These are phyloP conservation scores for Nysson spinosus DNA, from an alignment of 2,888 invertebrate species.

Conservation along the genomic window DNA sequence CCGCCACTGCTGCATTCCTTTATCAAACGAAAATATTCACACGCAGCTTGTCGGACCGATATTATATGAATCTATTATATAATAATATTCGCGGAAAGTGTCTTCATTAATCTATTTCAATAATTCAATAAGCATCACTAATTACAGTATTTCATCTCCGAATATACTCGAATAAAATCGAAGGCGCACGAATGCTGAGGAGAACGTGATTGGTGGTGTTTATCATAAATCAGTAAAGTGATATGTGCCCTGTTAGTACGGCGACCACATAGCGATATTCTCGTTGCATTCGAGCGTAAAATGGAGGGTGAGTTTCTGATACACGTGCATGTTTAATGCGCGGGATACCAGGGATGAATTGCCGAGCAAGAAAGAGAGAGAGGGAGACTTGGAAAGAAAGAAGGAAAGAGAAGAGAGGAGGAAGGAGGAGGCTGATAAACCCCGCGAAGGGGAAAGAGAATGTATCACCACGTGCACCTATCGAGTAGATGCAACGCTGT, in stretches of 20 bases:
- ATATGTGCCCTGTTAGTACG: constrained; percentile 40
- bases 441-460: constrained; percentile 17
- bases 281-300: constrained; percentile 23
- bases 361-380: neutral
- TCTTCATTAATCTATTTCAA: constrained; percentile 53
- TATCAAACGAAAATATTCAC: too few species aligned
- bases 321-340: constrained; percentile 31
- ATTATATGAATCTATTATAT: too few species aligned
- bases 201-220: constrained; percentile 53
- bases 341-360: constrained; percentile 2
- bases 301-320: constrained; percentile 38
- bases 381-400: neutral
- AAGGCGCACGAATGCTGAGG: constrained; percentile 7
- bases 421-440: constrained; percentile 2
- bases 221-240: constrained; percentile 56
- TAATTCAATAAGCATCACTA: constrained; percentile 46
- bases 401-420: constrained; percentile 3
- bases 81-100: constrained; percentile 13
- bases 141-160: constrained; percentile 48
- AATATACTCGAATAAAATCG: too few species aligned
- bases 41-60: too few species aligned
- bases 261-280: constrained; percentile 14
- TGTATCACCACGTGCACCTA: constrained; percentile 41
- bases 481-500: constrained; percentile 51
- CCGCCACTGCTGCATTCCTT: too few species aligned